Evolutionary conservation across 2,797 vertebrate genomes (phyloP).

Genomic region (Poecilia wingei): DNA sequence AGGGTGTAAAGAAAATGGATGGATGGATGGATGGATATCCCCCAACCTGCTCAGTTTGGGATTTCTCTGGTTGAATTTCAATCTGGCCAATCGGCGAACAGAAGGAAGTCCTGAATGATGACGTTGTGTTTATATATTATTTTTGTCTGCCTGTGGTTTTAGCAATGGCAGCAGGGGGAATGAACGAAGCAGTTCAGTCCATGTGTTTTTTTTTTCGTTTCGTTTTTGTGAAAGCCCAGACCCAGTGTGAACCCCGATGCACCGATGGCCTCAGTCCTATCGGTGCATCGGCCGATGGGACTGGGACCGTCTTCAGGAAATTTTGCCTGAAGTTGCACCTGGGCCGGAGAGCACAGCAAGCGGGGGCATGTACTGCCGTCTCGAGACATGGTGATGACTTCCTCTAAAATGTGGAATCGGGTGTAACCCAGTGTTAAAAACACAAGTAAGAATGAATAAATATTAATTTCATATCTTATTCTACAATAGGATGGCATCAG

Average conservation of each 20-base stretch:
- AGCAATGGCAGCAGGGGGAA: no score
- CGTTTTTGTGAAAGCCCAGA: constrained; percentile 59
- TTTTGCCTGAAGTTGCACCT: constrained; percentile 91
- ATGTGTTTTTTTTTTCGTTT: no score
- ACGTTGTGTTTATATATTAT: not conserved
- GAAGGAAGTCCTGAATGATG: not conserved
- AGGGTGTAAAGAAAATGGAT: no score
- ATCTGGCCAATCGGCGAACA: not conserved
- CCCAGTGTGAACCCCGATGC: constrained; percentile 29
- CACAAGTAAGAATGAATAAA: no score
- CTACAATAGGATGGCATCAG: no score
- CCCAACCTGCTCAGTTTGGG: not conserved
- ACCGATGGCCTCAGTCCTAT: constrained; percentile 79
- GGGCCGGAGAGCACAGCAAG: constrained; percentile 91
- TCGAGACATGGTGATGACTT: constrained; percentile 88
- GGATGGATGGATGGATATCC: no score
- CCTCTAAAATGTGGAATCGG: no score
- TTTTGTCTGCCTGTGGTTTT: not conserved
- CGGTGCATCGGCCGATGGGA: constrained; percentile 87
- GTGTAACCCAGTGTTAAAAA: no score
- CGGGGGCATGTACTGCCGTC: constrained; percentile 88
- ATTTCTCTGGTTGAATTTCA: not conserved
- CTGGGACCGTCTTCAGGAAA: constrained; percentile 74
- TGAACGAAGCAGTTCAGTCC: not conserved
- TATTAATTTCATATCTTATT: no score